phyloP scores from a whole-genome alignment of 2,888 invertebrate genomes.

The Drosophila mimica region DNA sequence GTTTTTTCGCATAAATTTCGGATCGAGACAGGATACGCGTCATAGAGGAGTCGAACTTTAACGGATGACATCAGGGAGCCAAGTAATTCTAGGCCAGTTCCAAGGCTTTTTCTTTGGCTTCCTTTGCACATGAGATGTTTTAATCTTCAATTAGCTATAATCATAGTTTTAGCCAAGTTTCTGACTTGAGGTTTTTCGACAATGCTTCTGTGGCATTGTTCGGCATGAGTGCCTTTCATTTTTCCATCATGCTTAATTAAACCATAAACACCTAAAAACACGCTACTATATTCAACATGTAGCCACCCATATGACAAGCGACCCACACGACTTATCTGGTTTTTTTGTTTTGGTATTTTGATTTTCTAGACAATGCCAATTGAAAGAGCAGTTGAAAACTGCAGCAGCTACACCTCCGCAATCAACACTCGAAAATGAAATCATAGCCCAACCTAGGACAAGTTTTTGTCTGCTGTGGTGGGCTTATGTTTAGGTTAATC shows the following conservation, averaged over 20 bases:
- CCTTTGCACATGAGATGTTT: constrained; percentile 27
- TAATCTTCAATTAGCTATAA: constrained; percentile 30
- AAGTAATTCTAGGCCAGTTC: constrained; percentile 42
- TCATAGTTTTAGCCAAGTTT: constrained; percentile 33
- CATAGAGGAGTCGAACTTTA: constrained; percentile 4
- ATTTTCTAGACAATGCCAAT: constrained; percentile 66
- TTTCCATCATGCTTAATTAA: constrained; percentile 69
- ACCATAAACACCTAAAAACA: constrained; percentile 76
- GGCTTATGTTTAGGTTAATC: constrained; percentile 68
- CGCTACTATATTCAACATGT: constrained; percentile 71
- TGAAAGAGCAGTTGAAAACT: constrained; percentile 63
- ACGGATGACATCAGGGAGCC: constrained; percentile 45
- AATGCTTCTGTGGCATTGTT: constrained; percentile 29
- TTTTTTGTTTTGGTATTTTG: constrained; percentile 29
- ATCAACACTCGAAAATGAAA: constrained; percentile 37
- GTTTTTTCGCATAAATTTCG: constrained; percentile 30
- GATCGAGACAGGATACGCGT: constrained; percentile 25
- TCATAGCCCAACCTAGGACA: constrained; percentile 50
- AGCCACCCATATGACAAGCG: constrained; percentile 63
- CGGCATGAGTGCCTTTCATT: constrained; percentile 57
- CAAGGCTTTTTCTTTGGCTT: constrained; percentile 33
- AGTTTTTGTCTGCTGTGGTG: constrained; percentile 52
- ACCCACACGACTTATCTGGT: constrained; percentile 49
- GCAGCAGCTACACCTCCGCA: constrained; percentile 64
- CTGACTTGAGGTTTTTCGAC: constrained; percentile 39